phyloP scores from a whole-genome alignment of 1,140 invertebrate genomes.

The Artemia franciscana region DNA sequence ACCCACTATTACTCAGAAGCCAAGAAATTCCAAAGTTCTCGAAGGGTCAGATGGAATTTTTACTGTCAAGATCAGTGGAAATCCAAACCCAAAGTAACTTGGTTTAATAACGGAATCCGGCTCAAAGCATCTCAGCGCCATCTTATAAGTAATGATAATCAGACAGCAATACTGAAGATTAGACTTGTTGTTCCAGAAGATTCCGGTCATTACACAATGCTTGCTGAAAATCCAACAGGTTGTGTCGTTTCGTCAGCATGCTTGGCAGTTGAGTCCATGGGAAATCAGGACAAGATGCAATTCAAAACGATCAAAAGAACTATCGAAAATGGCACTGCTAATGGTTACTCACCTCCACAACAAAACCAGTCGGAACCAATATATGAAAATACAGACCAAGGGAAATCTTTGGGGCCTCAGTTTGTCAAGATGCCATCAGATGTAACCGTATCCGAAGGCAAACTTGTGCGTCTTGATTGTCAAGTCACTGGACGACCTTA shows the following conservation, averaged over 20 bases:
- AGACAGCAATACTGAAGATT: conserved; percentile 57
- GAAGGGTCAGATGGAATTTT: conserved; percentile 81
- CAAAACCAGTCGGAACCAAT: conserved; percentile 5
- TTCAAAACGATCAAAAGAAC: conserved; percentile 2
- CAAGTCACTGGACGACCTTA: conserved; percentile 77
- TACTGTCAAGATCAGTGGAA: conserved; percentile 48
- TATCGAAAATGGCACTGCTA: conserved; percentile 4
- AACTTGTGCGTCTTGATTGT: conserved; percentile 74
- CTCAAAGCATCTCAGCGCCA: conserved; percentile 53
- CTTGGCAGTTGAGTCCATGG: conserved; percentile 48
- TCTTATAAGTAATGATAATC: conserved; percentile 55
- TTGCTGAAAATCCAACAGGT: conserved; percentile 63
- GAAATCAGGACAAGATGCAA: conserved; percentile 4
- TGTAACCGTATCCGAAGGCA: conserved; percentile 69
- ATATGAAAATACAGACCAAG: conserved; percentile 12
- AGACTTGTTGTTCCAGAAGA: conserved; percentile 48
- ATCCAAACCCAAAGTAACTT: conserved; percentile 68
- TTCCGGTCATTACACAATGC: conserved; percentile 64
- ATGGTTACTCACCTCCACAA: not conserved
- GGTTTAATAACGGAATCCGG: conserved; percentile 80
- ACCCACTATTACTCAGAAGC: conserved; percentile 69
- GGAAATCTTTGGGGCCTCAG: conserved; percentile 60
- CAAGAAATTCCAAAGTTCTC: conserved; percentile 69
- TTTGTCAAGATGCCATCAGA: conserved; percentile 70
- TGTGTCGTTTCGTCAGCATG: conserved; percentile 71